These are phyloP conservation scores for Chaetodon trifasciatus DNA, from an alignment of 2,797 vertebrate genomes.

Conservation along the genomic window DNA sequence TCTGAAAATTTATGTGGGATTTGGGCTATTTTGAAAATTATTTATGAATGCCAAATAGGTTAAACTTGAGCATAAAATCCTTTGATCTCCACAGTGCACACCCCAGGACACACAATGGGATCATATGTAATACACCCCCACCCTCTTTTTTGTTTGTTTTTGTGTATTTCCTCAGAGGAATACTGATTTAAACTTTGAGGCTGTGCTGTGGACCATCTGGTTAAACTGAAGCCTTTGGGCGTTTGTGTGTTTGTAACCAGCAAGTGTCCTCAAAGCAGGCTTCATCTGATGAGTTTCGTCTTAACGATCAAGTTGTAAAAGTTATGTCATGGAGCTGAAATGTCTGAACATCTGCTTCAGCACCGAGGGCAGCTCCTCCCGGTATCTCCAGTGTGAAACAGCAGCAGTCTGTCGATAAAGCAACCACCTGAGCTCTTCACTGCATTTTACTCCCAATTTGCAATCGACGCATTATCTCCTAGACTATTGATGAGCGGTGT, in stretches of 20 bases:
- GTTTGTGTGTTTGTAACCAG: background rate
- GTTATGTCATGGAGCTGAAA: background rate
- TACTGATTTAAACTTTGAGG: background rate
- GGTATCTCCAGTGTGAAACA: background rate
- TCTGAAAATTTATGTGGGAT: background rate
- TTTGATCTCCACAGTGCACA: background rate
- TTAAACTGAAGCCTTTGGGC: background rate
- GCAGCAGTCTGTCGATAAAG: background rate
- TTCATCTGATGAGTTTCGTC: background rate
- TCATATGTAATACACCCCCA: background rate
- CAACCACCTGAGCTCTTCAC: background rate
- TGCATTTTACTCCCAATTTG: background rate
- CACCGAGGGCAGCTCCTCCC: conserved; percentile 75
- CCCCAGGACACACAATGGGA: background rate
- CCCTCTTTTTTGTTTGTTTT: background rate
- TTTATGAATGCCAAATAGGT: background rate
- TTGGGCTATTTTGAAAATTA: background rate
- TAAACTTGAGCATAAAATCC: background rate
- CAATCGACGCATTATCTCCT: background rate
- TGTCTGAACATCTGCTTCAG: conserved; percentile 60
- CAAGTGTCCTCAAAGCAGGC: background rate
- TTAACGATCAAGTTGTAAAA: background rate
- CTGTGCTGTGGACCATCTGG: background rate
- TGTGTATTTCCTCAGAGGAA: background rate
- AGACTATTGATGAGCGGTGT: background rate